Evolutionary conservation across 2,888 invertebrate species (phyloP).

Genomic region (Synergus gifuensis): DNA sequence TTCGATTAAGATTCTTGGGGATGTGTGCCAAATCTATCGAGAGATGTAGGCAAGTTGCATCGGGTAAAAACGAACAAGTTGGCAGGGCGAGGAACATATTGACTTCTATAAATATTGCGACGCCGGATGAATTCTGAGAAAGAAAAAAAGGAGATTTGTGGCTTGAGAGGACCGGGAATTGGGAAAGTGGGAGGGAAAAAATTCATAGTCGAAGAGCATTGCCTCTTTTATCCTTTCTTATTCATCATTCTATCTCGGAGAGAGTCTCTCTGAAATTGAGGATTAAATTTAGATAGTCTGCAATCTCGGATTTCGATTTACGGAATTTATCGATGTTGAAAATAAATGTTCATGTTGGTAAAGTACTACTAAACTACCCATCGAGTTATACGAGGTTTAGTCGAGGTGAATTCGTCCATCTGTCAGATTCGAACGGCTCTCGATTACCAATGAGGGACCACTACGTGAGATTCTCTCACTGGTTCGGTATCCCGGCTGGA

Average conservation of each 20-base stretch:
- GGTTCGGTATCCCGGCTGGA: constrained; percentile 6
- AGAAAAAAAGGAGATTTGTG: constrained; percentile 54
- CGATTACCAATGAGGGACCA: constrained; percentile 59
- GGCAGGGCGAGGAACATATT: constrained; percentile 54
- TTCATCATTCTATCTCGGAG: constrained; percentile 44
- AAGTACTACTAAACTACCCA: constrained; percentile 6
- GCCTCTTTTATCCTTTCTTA: constrained; percentile 47
- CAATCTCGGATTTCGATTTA: constrained; percentile 38
- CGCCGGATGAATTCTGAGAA: constrained; percentile 59
- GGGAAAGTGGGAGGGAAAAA: constrained; percentile 61
- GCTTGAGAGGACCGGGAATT: constrained; percentile 51
- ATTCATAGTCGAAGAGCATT: constrained; percentile 53
- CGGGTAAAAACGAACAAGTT: constrained; percentile 29
- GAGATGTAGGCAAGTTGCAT: constrained; percentile 20
- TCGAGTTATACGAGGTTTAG: constrained; percentile 49
- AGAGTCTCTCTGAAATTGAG: background rate
- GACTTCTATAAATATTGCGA: constrained; percentile 67
- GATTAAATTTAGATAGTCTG: background rate
- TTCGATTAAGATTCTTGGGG: background rate
- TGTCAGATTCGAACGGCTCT: constrained; percentile 51
- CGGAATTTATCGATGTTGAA: constrained; percentile 33
- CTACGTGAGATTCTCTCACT: constrained; percentile 16
- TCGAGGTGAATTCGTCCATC: constrained; percentile 45
- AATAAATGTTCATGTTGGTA: constrained; percentile 41
- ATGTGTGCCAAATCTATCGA: constrained; percentile 7